phyloP scores from a whole-genome alignment of 2,888 invertebrate species.

The Onchidella celtica region DNA sequence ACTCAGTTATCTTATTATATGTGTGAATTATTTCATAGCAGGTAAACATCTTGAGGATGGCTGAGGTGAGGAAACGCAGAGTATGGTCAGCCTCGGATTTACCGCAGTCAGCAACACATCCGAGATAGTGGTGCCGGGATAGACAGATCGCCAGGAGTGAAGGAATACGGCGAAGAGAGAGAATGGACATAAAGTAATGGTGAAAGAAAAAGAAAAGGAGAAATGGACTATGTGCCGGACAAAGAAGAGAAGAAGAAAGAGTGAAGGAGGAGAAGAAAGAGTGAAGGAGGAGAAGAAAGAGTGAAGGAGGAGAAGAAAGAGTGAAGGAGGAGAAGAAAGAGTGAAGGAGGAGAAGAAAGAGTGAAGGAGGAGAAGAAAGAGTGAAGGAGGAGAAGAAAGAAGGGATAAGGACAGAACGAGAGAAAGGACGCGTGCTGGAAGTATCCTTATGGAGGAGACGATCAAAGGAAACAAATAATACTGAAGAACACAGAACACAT shows the following conservation, averaged over 20 bases:
- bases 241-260: conserved; percentile 23
- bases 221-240: too few relatives aligned
- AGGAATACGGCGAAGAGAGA: too few relatives aligned
- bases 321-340: conserved; percentile 22
- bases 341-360: conserved; percentile 39
- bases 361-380: conserved; percentile 32
- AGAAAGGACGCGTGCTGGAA: conserved; percentile 17
- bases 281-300: conserved; percentile 9
- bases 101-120: too few relatives aligned
- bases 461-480: background rate
- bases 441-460: background rate
- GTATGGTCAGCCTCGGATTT: too few relatives aligned
- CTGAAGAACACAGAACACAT: background rate
- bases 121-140: too few relatives aligned
- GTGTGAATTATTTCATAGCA: too few relatives aligned
- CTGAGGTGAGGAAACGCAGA: too few relatives aligned
- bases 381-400: conserved; percentile 27
- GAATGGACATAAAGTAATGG: too few relatives aligned
- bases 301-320: background rate
- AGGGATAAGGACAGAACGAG: conserved; percentile 19
- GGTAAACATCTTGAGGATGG: too few relatives aligned
- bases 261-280: conserved; percentile 37
- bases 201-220: conserved; percentile 29
- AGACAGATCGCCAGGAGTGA: too few relatives aligned
- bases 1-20: too few relatives aligned